A percentile compares a stretch with the other conserved stretches of the same genome.
Evolutionary conservation across 2,113 vertebrate species (phyloP).

Genomic region (Peromyscus leucopus): DNA sequence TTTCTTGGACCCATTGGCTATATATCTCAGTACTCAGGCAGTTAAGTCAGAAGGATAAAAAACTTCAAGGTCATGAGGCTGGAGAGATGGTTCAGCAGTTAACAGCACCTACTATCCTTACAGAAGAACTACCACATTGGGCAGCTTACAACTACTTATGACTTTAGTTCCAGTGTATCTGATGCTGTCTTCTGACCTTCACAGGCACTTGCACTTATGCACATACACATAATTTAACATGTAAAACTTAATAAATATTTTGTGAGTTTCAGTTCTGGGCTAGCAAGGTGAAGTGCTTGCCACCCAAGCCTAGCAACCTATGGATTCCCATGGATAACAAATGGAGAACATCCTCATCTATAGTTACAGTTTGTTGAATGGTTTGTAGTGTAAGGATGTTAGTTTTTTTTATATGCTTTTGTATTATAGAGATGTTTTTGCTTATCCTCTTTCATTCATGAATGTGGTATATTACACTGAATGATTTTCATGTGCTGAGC

Average conservation of each 20-base stretch:
- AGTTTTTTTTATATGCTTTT: not conserved
- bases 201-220: not conserved
- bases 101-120: not conserved
- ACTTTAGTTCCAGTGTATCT: not conserved
- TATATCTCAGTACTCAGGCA: not conserved
- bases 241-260: not conserved
- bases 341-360: not conserved
- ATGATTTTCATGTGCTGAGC: not conserved
- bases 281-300: not conserved
- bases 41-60: not conserved
- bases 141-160: not conserved
- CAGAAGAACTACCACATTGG: not conserved
- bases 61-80: not conserved
- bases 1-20: not conserved
- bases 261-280: not conserved
- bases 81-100: not conserved
- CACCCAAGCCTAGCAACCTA: not conserved
- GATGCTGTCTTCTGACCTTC: not conserved
- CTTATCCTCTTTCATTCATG: not conserved
- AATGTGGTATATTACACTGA: not conserved
- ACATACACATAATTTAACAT: not conserved
- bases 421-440: not conserved
- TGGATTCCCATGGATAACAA: not conserved
- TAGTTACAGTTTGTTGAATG: not conserved
- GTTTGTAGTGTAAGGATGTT: not conserved